A percentile compares a stretch with the other conserved stretches of the same genome.
These are phyloP conservation scores for Mus caroli DNA, from an alignment of 2,797 vertebrate species.

Conservation along the genomic window DNA sequence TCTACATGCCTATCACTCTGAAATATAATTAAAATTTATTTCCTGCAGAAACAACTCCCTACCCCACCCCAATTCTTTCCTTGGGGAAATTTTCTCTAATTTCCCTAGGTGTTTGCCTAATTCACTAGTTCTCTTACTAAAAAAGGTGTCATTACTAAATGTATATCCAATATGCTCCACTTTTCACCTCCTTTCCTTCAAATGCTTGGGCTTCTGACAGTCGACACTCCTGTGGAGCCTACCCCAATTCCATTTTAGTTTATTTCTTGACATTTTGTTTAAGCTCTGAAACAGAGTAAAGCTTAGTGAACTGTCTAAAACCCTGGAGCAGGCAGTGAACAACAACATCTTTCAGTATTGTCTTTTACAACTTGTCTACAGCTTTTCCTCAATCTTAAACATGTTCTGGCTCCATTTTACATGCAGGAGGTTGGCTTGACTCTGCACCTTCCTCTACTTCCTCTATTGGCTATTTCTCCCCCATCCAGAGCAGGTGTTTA, in stretches of 20 bases:
- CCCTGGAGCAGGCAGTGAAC: background rate
- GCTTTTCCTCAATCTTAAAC: background rate
- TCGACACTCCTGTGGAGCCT: background rate
- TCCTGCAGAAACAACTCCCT: background rate
- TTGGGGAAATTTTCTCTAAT: background rate
- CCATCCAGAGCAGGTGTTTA: background rate
- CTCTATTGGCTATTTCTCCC: background rate
- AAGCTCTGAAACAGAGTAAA: background rate
- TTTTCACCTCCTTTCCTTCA: background rate
- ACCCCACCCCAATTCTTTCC: background rate
- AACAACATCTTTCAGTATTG: background rate
- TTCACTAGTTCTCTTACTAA: background rate
- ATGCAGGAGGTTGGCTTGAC: background rate
- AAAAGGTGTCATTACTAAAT: background rate
- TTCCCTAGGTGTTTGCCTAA: background rate
- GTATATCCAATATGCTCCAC: background rate
- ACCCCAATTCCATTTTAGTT: background rate
- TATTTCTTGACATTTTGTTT: background rate
- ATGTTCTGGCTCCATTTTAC: background rate
- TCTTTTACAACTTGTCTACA: background rate
- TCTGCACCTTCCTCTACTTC: background rate
- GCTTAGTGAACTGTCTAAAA: background rate
- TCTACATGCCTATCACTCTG: background rate
- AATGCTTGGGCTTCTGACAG: background rate
- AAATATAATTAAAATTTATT: background rate